Conservation (phyloP, 2,888 invertebrate species). For the Iphiclides podalirius region DNA sequence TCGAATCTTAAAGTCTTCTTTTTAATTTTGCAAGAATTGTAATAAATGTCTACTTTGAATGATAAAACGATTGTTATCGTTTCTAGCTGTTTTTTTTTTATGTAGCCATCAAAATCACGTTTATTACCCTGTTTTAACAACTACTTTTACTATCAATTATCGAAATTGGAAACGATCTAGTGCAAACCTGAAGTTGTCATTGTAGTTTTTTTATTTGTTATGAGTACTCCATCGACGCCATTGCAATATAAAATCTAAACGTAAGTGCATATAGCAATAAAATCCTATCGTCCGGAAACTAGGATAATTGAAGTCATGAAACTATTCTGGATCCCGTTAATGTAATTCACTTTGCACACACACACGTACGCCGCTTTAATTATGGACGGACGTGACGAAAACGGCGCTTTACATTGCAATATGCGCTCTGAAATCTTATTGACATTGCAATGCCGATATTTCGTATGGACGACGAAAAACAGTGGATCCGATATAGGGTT, state of each 20-base stretch:
- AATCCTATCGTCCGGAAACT: constrained; percentile 8
- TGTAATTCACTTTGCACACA: constrained; percentile 7
- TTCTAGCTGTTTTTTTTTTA: no score
- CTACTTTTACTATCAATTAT: no score
- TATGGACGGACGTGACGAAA: constrained; percentile 14
- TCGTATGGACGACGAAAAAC: background rate
- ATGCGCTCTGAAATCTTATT: background rate
- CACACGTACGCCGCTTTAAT: constrained; percentile 14
- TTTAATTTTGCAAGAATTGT: no score
- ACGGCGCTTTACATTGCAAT: background rate
- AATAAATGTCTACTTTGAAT: no score
- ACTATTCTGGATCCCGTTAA: constrained; percentile 12
- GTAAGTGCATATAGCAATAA: constrained; percentile 10
- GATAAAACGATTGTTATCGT: no score
- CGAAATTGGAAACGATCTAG: no score
- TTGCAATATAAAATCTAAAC: background rate
- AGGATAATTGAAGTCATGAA: constrained; percentile 10
- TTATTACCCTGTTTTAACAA: no score
- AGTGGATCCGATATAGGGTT: no score
- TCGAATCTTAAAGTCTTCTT: no score
- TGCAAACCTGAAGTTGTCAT: no score
- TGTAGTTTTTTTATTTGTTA: no score
- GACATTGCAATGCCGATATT: background rate
- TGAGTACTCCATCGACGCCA: background rate
- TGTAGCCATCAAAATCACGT: no score